A percentile compares a stretch with the other conserved stretches of the same genome.
phyloP scores from a whole-genome alignment of 2,888 invertebrate species.

The Leptinotarsa juncta region DNA sequence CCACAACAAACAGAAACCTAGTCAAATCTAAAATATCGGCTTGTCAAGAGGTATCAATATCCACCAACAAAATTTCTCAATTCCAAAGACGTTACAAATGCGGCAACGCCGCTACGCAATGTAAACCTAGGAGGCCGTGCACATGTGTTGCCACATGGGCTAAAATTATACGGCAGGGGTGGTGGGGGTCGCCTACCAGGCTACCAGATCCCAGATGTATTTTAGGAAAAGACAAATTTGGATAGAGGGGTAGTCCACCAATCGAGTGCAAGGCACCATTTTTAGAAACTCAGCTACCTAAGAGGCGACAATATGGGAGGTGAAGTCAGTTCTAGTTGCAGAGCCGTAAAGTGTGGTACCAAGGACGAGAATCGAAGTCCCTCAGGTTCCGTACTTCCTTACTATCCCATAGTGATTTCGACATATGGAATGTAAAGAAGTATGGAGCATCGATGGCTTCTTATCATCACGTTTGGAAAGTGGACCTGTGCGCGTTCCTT shows the following conservation, averaged over 20 bases:
- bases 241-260: constrained; percentile 69
- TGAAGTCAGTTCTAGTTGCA: constrained; percentile 55
- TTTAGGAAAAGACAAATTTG: constrained; percentile 89
- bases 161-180: constrained; percentile 54
- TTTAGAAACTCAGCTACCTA: constrained; percentile 64
- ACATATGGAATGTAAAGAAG: constrained; percentile 98
- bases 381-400: constrained; percentile 92
- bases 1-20: too few relatives aligned
- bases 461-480: background rate
- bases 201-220: constrained; percentile 70
- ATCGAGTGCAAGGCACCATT: constrained; percentile 65
- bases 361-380: constrained; percentile 50
- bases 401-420: constrained; percentile 88
- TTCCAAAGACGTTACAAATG: background rate
- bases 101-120: constrained; percentile 35
- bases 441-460: constrained; percentile 77
- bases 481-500: constrained; percentile 35
- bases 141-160: constrained; percentile 60
- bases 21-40: too few relatives aligned
- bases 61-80: too few relatives aligned
- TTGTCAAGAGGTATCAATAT: too few relatives aligned
- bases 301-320: constrained; percentile 60
- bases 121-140: constrained; percentile 49
- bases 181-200: constrained; percentile 51
- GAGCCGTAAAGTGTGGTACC: constrained; percentile 38